A percentile compares a stretch with the other conserved stretches of the same genome.
Conservation (phyloP, 2,113 vertebrate species). For the Myiagra hebetior region DNA sequence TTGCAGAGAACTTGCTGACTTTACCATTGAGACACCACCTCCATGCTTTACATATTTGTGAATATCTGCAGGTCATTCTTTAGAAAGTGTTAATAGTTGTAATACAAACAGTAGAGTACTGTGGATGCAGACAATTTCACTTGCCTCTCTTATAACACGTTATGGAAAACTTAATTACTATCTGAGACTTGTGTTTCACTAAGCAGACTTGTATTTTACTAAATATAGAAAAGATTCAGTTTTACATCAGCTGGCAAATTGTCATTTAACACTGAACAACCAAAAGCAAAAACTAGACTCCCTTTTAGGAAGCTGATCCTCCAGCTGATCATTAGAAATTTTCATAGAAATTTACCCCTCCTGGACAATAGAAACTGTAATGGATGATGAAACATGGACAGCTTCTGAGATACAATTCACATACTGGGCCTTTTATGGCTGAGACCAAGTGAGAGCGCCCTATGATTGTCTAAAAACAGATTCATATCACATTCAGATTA, state of each 20-base stretch:
- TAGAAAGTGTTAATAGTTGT: background rate
- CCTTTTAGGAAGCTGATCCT: background rate
- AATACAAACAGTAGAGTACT: background rate
- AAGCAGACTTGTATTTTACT: background rate
- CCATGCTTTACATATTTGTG: background rate
- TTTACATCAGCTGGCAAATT: background rate
- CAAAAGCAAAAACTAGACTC: background rate
- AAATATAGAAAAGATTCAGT: background rate
- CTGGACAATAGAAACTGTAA: background rate
- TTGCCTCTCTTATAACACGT: rapidly evolving
- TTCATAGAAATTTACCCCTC: background rate
- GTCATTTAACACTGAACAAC: background rate
- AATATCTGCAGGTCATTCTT: background rate
- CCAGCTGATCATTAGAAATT: background rate
- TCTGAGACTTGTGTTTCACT: background rate
- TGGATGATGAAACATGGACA: background rate
- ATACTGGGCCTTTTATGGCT: background rate
- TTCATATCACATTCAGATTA: background rate
- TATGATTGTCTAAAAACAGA: background rate
- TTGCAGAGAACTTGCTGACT: background rate
- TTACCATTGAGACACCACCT: background rate
- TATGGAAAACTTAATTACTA: background rate
- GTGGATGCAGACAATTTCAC: background rate
- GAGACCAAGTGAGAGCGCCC: background rate
- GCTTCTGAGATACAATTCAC: background rate